phyloP scores from a whole-genome alignment of 2,113 vertebrate species.

The Dryoscopus gambensis region DNA sequence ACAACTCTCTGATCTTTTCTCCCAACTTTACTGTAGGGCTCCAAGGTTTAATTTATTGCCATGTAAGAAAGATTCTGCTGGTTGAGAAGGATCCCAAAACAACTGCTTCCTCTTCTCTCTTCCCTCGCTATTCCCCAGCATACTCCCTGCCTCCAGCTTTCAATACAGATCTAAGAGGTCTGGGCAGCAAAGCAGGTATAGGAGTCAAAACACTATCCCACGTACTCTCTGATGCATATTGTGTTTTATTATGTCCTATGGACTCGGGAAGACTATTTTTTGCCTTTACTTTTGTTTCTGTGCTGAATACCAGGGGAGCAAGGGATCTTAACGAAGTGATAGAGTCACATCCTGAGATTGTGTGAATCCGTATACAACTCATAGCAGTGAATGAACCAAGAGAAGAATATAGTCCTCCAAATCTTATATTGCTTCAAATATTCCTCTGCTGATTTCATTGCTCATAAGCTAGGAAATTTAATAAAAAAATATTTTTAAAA shows the following conservation, averaged over 20 bases:
- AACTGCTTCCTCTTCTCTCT: not conserved
- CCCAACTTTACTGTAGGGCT: not conserved
- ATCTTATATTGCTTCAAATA: not conserved
- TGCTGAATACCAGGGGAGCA: not conserved
- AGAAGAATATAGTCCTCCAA: not conserved
- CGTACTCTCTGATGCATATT: no score
- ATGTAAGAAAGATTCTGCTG: not conserved
- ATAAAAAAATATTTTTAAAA: not conserved
- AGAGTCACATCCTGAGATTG: not conserved
- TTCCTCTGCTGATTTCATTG: not conserved
- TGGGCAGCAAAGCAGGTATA: not conserved
- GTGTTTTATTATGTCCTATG: not conserved
- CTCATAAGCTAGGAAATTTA: not conserved
- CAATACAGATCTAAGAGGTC: not conserved
- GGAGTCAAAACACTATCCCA: not conserved
- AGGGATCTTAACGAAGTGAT: not conserved
- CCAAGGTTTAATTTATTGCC: not conserved
- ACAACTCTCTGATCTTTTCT: not conserved
- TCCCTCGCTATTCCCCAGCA: not conserved
- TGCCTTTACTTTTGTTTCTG: not conserved
- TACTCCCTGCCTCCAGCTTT: not conserved
- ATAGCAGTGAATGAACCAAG: not conserved
- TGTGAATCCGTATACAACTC: not conserved
- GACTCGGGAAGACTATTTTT: not conserved
- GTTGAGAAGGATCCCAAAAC: not conserved